Evolutionary conservation across 2,888 invertebrate genomes (phyloP).

Genomic region (Leuctra nigra): DNA sequence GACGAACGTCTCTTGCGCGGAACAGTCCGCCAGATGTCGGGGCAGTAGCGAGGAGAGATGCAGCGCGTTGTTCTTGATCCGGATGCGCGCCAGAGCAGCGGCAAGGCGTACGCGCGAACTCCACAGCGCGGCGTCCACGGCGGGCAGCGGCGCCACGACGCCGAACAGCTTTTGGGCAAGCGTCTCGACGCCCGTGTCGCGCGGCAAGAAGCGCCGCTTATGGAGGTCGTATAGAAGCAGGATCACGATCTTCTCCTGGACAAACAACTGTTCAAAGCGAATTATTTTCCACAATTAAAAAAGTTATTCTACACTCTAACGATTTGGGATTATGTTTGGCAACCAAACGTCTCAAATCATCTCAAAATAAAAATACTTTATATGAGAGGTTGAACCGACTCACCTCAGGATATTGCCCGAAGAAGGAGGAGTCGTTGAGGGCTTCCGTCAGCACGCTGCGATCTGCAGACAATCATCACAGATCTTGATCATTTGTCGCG

Average conservation of each 20-base stretch:
- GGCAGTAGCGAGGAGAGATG: slow-evolving; percentile 61
- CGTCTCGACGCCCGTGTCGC: slow-evolving; percentile 30
- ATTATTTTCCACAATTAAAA: neutral
- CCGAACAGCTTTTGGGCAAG: slow-evolving; percentile 30
- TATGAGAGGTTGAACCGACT: slow-evolving; percentile 31
- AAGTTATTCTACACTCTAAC: neutral
- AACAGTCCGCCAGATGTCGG: slow-evolving; percentile 58
- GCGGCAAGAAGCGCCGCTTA: slow-evolving; percentile 48
- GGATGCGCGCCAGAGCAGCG: slow-evolving; percentile 67
- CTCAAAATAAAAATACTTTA: neutral
- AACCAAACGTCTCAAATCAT: neutral
- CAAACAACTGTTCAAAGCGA: slow-evolving; percentile 12
- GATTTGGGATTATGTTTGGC: neutral
- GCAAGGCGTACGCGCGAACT: slow-evolving; percentile 59
- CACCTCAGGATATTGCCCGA: slow-evolving; percentile 50
- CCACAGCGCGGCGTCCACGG: slow-evolving; percentile 59
- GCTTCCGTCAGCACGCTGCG: slow-evolving; percentile 60
- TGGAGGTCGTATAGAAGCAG: slow-evolving; percentile 63
- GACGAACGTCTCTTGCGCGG: slow-evolving; percentile 46
- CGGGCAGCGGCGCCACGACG: slow-evolving; percentile 30
- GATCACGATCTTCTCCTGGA: slow-evolving; percentile 45
- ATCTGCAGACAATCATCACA: no score
- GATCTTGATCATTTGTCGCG: no score
- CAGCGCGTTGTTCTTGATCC: slow-evolving; percentile 67
- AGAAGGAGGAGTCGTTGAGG: slow-evolving; percentile 55